phyloP scores from a whole-genome alignment of 2,888 invertebrate genomes.

The Thera obeliscata region DNA sequence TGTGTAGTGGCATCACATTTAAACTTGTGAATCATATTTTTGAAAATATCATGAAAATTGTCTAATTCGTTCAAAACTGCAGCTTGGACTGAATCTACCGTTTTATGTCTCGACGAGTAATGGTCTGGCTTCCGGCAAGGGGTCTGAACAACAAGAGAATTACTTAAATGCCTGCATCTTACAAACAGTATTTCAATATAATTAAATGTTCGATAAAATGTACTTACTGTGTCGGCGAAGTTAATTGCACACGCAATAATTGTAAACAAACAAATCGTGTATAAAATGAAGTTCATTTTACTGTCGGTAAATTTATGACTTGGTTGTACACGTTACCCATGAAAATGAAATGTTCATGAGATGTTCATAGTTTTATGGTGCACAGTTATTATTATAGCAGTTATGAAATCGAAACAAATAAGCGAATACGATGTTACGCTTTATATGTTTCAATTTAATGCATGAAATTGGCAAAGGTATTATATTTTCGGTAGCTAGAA shows the following conservation, averaged over 20 bases:
- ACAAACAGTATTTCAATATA: neutral
- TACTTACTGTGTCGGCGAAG: slow-evolving; percentile 29
- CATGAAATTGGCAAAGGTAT: too few species aligned
- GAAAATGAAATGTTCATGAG: slow-evolving; percentile 11
- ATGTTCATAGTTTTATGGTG: slow-evolving; percentile 8
- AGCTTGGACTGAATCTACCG: slow-evolving; percentile 42
- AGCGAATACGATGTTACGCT: neutral
- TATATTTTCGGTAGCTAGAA: neutral
- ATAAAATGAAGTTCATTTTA: slow-evolving; percentile 23
- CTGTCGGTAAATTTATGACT: slow-evolving; percentile 1
- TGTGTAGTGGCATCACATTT: slow-evolving; percentile 39
- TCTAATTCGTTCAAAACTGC: slow-evolving; percentile 39
- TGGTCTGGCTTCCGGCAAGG: slow-evolving; percentile 45
- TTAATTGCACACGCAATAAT: slow-evolving; percentile 27
- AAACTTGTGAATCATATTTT: slow-evolving; percentile 39
- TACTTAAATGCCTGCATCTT: slow-evolving; percentile 5
- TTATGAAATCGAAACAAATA: slow-evolving; percentile 18
- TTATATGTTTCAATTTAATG: neutral
- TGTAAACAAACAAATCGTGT: slow-evolving; percentile 13
- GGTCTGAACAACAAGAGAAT: slow-evolving; percentile 43
- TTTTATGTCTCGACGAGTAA: slow-evolving; percentile 39
- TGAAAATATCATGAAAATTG: slow-evolving; percentile 43
- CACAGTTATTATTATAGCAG: slow-evolving; percentile 4
- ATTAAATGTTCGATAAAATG: neutral
- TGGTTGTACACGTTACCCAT: neutral